A percentile compares a stretch with the other conserved stretches of the same genome.
phyloP scores from a whole-genome alignment of 2,888 invertebrate species.

The Gibbula magus region DNA sequence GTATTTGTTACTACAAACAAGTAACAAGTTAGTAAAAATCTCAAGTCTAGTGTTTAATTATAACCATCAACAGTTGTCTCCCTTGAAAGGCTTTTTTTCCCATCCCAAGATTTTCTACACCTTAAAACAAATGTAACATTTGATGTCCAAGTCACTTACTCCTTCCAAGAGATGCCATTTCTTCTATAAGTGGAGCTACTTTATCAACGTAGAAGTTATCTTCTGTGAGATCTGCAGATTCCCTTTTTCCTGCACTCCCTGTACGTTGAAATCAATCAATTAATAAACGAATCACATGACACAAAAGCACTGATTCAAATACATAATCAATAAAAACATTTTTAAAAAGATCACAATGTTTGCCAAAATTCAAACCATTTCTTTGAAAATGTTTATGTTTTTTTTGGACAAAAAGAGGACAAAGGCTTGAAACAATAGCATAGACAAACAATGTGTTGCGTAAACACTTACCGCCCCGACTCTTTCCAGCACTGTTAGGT shows the following conservation, averaged over 20 bases:
- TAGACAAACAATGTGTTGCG: too few relatives aligned
- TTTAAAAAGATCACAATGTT: too few relatives aligned
- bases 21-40: too few relatives aligned
- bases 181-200: constrained; percentile 65
- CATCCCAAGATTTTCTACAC: too few relatives aligned
- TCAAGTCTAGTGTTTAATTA: too few relatives aligned
- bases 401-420: background rate
- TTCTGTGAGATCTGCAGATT: constrained; percentile 54
- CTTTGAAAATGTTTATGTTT: background rate
- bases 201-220: constrained; percentile 58
- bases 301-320: constrained; percentile 34
- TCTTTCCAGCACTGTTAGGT: constrained; percentile 41
- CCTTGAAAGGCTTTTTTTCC: too few relatives aligned
- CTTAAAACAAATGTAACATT: too few relatives aligned
- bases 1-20: too few relatives aligned
- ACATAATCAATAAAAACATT: background rate
- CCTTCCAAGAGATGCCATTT: constrained; percentile 64
- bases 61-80: too few relatives aligned
- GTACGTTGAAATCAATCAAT: constrained; percentile 21
- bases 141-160: constrained; percentile 51
- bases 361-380: too few relatives aligned
- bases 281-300: too few relatives aligned
- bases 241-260: constrained; percentile 66
- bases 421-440: too few relatives aligned
- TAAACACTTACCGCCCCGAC: constrained; percentile 6